These are phyloP conservation scores for Amblyopsis hoosieri DNA, from an alignment of 2,797 vertebrate genomes.

Conservation along the genomic window DNA sequence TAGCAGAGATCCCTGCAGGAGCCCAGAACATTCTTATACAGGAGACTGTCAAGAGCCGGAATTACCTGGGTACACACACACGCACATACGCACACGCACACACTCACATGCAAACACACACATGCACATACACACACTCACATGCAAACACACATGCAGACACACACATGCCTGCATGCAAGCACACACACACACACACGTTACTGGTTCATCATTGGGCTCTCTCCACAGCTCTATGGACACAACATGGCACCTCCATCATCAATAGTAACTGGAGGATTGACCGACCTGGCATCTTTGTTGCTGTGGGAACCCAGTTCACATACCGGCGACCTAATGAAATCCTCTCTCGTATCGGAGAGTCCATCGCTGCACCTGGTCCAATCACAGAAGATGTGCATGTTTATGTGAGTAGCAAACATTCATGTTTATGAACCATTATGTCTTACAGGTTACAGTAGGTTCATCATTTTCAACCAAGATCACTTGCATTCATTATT, in stretches of 20 bases:
- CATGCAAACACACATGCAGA: too few relatives aligned
- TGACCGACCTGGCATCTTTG: conserved; percentile 72
- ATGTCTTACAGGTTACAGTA: too few relatives aligned
- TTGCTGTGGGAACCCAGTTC: conserved; percentile 69
- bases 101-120: not conserved
- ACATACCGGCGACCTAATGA: conserved; percentile 78
- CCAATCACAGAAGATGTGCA: conserved; percentile 66
- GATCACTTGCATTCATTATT: too few relatives aligned
- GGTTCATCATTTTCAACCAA: too few relatives aligned
- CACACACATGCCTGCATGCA: not conserved
- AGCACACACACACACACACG: not conserved
- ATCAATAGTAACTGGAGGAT: conserved; percentile 81
- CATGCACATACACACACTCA: not conserved
- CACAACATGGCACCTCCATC: conserved; percentile 62
- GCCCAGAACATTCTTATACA: conserved; percentile 70
- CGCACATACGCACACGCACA: conserved; percentile 9
- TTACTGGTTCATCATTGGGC: not conserved
- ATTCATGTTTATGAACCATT: not conserved
- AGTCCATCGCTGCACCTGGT: conserved; percentile 75
- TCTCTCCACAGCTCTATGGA: conserved; percentile 64
- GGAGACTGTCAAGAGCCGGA: conserved; percentile 74
- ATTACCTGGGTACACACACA: conserved; percentile 71
- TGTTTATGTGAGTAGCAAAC: conserved; percentile 62
- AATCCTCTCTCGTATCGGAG: conserved; percentile 74
- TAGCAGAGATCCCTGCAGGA: conserved; percentile 74